These are phyloP conservation scores for Autographa pulchrina DNA, from an alignment of 2,888 invertebrate genomes.

Conservation along the genomic window DNA sequence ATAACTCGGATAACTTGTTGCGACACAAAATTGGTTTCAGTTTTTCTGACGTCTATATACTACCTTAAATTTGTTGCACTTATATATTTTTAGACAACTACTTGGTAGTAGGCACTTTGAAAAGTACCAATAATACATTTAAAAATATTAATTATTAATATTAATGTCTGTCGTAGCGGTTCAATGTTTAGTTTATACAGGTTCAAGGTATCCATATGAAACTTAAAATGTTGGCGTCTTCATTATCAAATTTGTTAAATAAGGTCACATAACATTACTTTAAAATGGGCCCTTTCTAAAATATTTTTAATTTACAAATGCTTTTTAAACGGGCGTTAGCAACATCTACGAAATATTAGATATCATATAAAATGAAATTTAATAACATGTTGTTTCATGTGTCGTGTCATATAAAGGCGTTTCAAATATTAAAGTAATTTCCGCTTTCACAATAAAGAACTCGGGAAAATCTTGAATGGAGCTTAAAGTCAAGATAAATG, in stretches of 20 bases:
- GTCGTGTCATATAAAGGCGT: background rate
- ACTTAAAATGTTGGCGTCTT: too few species aligned
- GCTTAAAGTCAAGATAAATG: constrained; percentile 13
- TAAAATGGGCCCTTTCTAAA: background rate
- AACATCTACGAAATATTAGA: background rate
- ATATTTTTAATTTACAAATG: background rate
- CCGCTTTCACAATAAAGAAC: constrained; percentile 12
- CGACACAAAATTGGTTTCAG: constrained; percentile 66
- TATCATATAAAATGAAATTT: background rate
- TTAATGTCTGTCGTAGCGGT: too few species aligned
- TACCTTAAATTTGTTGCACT: constrained; percentile 22
- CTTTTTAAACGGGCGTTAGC: background rate
- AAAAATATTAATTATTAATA: too few species aligned
- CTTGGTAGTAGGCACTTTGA: too few species aligned
- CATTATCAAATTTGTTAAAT: too few species aligned
- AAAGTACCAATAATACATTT: too few species aligned
- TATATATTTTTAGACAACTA: background rate
- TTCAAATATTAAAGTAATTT: constrained; percentile 22
- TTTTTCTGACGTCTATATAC: constrained; percentile 45
- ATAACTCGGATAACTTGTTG: constrained; percentile 78
- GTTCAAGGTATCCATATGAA: too few species aligned
- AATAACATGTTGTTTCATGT: constrained; percentile 5
- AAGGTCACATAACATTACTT: background rate
- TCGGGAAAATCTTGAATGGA: constrained; percentile 24
- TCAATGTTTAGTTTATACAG: too few species aligned